Evolutionary conservation across 2,888 invertebrate species (phyloP), one percentile per base, ranked within the genome.

Genomic region (Nemoura dubitans): DNA sequence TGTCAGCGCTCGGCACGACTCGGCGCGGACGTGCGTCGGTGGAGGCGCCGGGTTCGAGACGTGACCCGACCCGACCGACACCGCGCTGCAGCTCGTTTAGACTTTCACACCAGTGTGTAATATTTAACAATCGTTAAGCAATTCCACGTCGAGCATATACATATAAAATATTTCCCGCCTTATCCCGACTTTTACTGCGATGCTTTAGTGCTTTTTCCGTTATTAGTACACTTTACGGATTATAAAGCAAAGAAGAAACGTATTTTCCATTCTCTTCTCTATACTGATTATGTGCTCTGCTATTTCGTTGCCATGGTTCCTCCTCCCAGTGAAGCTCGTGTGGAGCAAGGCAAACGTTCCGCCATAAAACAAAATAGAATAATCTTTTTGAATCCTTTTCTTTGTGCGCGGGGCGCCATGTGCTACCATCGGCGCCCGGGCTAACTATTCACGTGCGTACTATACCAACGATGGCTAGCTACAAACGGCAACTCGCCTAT

Each of bases 121-220:
- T 59, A 59, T 59, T 59, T 59, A 59, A 59, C 59, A 59, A 59
- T 59, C 59, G 59, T 59, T 59, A 59, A 59, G 59, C 59, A 59
- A 59, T 59, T 59, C 59, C 21, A 21, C 21, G 59, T n/a, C 59
- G 59, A 59, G 59, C 59, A 21, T 16, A 21, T 16, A 59, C 59
- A 21, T 7, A 59, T 59, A 21, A 59, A 59, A 59, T 14, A 59
- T 59, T 59, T 59, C 21, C 59, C 59, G 59, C 59, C 59, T 59
- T 59, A 21, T 1, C 21, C 59, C 21, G 59, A 59, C 59, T 59
- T 59, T 59, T 59, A 59, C 59, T 59, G 21, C 59, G 3, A 59
- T 59, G 21, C 59, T 59, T 59, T 59, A 59, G 59, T 59, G 59
- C 59, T 59, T 59, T 59, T 59, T 59, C 59, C 59, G 59, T 59